A percentile compares a stretch with the other conserved stretches of the same genome.
phyloP scores from a whole-genome alignment of 2,888 invertebrate genomes.

The Tenthredo scrophulariae region DNA sequence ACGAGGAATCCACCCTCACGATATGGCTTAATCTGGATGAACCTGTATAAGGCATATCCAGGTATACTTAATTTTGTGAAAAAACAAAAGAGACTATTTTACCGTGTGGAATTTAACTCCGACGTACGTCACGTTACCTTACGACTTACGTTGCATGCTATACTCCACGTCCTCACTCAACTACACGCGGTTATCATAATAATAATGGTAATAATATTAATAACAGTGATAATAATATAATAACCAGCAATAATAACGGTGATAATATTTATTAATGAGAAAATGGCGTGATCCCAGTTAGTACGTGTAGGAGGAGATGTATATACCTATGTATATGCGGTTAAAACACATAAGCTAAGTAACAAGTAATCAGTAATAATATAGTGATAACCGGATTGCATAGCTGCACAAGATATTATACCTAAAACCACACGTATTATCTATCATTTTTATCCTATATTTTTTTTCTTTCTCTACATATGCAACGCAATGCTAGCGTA shows the following conservation, averaged over 20 bases:
- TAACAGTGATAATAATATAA: neutral
- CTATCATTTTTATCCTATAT: neutral
- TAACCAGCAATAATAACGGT: conserved; percentile 8
- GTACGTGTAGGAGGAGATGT: neutral
- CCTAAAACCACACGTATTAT: neutral
- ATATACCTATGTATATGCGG: neutral
- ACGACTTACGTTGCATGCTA: neutral
- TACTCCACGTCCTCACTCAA: neutral
- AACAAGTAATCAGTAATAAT: conserved; percentile 18
- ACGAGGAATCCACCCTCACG: too few species aligned
- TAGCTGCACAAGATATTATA: neutral
- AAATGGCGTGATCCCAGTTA: conserved; percentile 19
- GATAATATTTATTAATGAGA: conserved; percentile 34
- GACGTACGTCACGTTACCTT: neutral
- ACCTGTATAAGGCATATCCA: too few species aligned
- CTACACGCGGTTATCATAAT: neutral
- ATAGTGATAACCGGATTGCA: neutral
- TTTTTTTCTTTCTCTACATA: neutral
- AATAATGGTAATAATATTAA: neutral
- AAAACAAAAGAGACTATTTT: neutral
- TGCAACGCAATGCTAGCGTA: neutral
- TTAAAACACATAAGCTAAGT: neutral
- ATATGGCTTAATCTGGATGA: too few species aligned
- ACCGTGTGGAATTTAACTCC: neutral
- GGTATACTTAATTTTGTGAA: too few species aligned